A percentile compares a stretch with the other conserved stretches of the same genome.
These are phyloP conservation scores for Clistopyga incitator DNA, from an alignment of 2,888 invertebrate species.

Conservation along the genomic window DNA sequence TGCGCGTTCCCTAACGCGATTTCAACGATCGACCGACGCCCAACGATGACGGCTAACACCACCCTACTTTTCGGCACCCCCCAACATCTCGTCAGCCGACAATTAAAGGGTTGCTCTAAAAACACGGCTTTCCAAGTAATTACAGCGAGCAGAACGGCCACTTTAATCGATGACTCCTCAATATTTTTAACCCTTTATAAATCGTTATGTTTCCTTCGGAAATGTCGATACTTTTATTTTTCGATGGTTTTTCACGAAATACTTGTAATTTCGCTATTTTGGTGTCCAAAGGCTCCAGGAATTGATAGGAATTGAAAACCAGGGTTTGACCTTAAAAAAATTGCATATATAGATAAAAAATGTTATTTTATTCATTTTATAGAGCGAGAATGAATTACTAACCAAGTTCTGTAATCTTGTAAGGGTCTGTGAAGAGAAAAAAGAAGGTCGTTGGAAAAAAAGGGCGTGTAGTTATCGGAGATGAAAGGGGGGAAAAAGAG, in stretches of 20 bases:
- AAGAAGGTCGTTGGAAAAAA: neutral
- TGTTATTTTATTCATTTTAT: no score
- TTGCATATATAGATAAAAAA: no score
- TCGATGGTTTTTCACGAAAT: no score
- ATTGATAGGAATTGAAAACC: no score
- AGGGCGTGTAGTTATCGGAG: neutral
- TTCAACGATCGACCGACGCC: slow-evolving; percentile 68
- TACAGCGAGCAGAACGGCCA: neutral
- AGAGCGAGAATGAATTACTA: neutral
- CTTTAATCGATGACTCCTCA: slow-evolving; percentile 1
- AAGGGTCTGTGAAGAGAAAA: neutral
- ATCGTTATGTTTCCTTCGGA: no score
- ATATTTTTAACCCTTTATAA: no score
- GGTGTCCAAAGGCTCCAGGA: no score
- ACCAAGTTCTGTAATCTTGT: neutral
- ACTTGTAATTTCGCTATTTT: no score
- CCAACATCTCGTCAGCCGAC: slow-evolving; percentile 20
- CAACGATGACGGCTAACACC: slow-evolving; percentile 57
- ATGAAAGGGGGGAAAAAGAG: slow-evolving; percentile 26
- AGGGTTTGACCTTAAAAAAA: no score
- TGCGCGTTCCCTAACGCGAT: slow-evolving; percentile 60
- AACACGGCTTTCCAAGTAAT: slow-evolving; percentile 24
- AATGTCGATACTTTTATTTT: no score
- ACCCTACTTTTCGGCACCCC: slow-evolving; percentile 25
- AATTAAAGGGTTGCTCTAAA: slow-evolving; percentile 48